Evolutionary conservation across 2,113 vertebrate species (phyloP).

Genomic region (Steatornis caripensis): DNA sequence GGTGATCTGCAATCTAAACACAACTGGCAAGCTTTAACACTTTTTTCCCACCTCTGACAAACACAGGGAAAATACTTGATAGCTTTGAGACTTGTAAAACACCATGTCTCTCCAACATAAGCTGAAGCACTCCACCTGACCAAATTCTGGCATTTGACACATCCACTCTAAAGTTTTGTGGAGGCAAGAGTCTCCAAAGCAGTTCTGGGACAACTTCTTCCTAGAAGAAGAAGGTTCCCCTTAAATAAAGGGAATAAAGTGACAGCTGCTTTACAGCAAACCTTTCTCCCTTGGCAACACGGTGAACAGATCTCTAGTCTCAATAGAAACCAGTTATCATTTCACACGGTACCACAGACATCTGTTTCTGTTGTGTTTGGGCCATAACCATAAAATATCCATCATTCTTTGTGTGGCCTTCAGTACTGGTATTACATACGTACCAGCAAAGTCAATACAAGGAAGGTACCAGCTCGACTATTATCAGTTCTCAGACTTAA

Average conservation of each 20-base stretch:
- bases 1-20: not conserved
- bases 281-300: not conserved
- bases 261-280: not conserved
- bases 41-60: not conserved
- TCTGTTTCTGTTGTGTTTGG: not conserved
- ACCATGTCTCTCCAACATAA: not conserved
- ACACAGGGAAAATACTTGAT: not conserved
- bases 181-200: not conserved
- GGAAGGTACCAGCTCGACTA: not conserved
- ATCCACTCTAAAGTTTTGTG: not conserved
- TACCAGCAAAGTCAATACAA: not conserved
- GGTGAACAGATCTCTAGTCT: not conserved
- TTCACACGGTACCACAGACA: not conserved
- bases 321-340: not conserved
- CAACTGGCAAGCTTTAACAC: not conserved
- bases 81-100: not conserved
- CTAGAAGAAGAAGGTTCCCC: not conserved
- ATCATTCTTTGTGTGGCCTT: not conserved
- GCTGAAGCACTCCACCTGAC: not conserved
- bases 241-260: not conserved
- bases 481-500: not conserved
- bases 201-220: not conserved
- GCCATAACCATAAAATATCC: not conserved
- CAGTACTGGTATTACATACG: not conserved
- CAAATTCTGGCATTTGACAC: not conserved